Evolutionary conservation across 2,113 vertebrate species (phyloP).

Genomic region (Chlorodrepanis virens): DNA sequence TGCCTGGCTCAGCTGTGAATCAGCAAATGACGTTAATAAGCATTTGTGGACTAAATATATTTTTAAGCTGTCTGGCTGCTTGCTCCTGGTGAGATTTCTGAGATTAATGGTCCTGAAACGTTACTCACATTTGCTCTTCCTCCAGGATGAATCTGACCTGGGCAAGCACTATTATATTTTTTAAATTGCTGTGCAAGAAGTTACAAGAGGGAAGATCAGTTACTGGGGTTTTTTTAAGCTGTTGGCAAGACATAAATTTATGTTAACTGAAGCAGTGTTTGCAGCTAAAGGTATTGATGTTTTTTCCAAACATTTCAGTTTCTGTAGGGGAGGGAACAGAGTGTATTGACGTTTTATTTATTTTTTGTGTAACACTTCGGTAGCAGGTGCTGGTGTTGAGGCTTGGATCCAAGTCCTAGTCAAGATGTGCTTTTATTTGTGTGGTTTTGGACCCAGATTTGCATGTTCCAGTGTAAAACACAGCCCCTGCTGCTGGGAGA

Average conservation of each 20-base stretch:
- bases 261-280: background rate
- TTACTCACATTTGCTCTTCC: background rate
- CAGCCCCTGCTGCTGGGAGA: background rate
- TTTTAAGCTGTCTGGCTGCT: conserved; percentile 53
- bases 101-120: conserved; percentile 40
- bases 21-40: conserved; percentile 51
- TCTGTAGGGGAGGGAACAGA: background rate
- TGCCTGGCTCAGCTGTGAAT: conserved; percentile 38
- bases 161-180: background rate
- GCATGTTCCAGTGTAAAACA: background rate
- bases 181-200: background rate
- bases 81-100: background rate
- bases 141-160: background rate
- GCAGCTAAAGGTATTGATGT: background rate
- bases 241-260: background rate
- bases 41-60: conserved; percentile 63
- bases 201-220: background rate
- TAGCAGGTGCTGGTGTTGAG: background rate
- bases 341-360: background rate
- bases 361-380: background rate
- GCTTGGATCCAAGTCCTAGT: background rate
- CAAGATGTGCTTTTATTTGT: background rate
- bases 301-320: background rate
- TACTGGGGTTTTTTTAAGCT: background rate
- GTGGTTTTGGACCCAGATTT: background rate